Base-by-base conservation (phyloP, 2,888 invertebrate genomes). In the Volucella zonaria region DNA sequence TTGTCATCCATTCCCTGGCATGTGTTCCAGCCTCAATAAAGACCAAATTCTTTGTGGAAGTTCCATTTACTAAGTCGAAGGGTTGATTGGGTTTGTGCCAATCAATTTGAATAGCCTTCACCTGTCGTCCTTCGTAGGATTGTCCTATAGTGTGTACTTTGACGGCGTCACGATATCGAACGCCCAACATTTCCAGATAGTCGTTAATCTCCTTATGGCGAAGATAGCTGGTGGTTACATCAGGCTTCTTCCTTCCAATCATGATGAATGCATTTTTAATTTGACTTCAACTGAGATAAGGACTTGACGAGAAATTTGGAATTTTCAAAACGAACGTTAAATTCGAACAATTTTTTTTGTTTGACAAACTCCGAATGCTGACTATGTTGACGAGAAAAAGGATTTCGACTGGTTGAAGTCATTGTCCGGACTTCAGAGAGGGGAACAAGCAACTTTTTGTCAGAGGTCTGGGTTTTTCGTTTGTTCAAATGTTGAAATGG, bases 1-100 rank as follows among this genome's bases (percentile, higher is more conserved):
- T 93, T 0, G 94, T 93, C 59, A 95, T 94, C 95, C 95, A 95
- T 90, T 95, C 95, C 0, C 95, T 92, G 0, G 95, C 95, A 89
- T 95, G 95, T 2, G 91, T 90, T 12, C 92, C 92, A 8, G 90
- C 92, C 85, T 92, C 92, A 58, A 92, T 92, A 49, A 92, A 90
- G 2, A 92, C 88, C 42, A 90, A 88, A 74, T 90, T 89, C 31
- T 87, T 86, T 11, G 81, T 45, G n/a, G 23, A 12, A 51, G 18
- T 54, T 42, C 40, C 66, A 40, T 47, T 31, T 8, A 49, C 14
- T 3, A 82, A 70, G 8, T 2, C 3, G 31, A 31, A 31, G 0
- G 8, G 0, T 6, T n/a, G 59, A 3, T 76, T 1, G 54, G 82
- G 38, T 64, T 82, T 89, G 66, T 88, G 87, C 89, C 90, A 91